Conservation (phyloP, 2,113 vertebrate species). For the Myiagra hebetior region DNA sequence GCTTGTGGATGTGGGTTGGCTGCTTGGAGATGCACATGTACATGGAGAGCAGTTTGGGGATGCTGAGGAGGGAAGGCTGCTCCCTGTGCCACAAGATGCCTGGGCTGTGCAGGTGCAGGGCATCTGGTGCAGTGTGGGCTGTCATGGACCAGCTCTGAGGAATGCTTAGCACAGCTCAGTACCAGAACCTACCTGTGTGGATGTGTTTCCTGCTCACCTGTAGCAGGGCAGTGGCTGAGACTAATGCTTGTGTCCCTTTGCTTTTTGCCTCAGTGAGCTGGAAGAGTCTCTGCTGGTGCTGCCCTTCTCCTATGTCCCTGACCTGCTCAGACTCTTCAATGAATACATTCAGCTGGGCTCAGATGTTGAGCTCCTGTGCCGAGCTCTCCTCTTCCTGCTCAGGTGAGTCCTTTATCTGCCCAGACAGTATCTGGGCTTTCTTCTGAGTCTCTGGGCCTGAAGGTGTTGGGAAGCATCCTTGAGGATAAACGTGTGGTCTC, state of each 20-base stretch:
- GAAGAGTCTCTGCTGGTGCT: conserved; percentile 93
- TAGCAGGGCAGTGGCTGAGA: not conserved
- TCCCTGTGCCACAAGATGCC: not conserved
- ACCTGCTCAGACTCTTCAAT: conserved; percentile 85
- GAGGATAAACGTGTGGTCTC: not conserved
- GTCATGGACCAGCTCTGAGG: not conserved
- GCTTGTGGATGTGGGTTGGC: not conserved
- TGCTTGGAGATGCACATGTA: not conserved
- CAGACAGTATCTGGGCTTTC: not conserved
- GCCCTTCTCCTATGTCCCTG: conserved; percentile 89
- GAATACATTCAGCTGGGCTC: conserved; percentile 80
- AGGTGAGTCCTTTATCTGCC: conserved; percentile 70
- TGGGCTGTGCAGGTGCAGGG: not conserved
- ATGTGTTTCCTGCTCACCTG: not conserved
- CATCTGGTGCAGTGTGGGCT: not conserved
- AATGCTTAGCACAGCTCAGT: not conserved
- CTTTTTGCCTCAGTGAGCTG: conserved; percentile 80
- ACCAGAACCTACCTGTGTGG: not conserved
- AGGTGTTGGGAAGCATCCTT: not conserved
- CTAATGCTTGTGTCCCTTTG: not conserved
- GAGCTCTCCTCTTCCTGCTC: conserved; percentile 94
- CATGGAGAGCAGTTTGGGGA: not conserved
- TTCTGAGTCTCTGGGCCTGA: not conserved
- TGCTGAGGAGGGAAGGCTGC: not conserved
- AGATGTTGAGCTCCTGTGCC: conserved; percentile 89